These are phyloP conservation scores for Papilio glaucus DNA, from an alignment of 1,140 invertebrate genomes.

Conservation along the genomic window DNA sequence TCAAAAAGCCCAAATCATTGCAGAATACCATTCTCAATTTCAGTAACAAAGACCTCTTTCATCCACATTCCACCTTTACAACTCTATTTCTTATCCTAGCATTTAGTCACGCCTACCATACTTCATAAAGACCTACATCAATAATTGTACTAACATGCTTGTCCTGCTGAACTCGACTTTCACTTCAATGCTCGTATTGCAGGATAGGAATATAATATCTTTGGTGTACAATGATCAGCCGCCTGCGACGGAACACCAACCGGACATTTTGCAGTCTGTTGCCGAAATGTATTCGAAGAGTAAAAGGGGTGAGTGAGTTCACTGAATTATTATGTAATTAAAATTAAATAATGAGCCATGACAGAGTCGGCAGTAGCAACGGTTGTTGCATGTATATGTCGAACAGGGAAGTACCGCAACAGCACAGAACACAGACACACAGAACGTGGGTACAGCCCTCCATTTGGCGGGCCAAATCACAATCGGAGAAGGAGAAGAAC, in stretches of 20 bases:
- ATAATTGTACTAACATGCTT: neutral
- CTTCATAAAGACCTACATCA: neutral
- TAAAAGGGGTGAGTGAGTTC: constrained; percentile 58
- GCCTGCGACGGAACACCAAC: constrained; percentile 84
- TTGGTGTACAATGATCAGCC: constrained; percentile 94
- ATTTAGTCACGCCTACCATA: neutral
- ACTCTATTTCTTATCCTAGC: no score
- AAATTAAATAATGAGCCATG: no score
- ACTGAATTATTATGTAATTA: neutral
- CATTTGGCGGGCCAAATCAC: no score
- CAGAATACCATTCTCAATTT: no score
- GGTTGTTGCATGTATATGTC: neutral
- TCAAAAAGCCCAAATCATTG: no score
- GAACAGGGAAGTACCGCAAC: no score
- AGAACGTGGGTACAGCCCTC: no score
- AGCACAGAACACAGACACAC: no score
- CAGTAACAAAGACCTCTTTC: no score
- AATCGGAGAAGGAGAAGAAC: no score
- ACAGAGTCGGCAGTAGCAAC: no score
- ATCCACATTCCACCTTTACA: no score
- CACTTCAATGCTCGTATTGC: constrained; percentile 39
- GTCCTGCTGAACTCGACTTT: neutral
- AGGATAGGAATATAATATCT: constrained; percentile 83
- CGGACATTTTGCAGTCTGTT: constrained; percentile 69
- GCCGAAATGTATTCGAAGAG: constrained; percentile 73